These are phyloP conservation scores for Stenichneumon culpator DNA, from an alignment of 2,888 invertebrate genomes.

Conservation along the genomic window DNA sequence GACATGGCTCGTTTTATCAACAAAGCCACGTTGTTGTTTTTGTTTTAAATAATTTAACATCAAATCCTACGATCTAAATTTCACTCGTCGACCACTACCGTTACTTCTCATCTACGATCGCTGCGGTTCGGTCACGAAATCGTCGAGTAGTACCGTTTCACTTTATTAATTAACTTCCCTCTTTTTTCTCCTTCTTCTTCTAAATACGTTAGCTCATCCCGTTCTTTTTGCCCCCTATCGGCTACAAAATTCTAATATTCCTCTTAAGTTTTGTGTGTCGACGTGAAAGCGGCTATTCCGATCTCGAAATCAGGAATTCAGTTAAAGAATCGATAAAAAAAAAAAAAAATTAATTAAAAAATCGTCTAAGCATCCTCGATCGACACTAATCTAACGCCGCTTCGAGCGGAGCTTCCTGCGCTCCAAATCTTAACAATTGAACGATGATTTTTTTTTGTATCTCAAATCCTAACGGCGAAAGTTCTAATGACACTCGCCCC, in stretches of 20 bases:
- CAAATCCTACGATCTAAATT: slow-evolving; percentile 26
- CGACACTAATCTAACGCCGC: slow-evolving; percentile 38
- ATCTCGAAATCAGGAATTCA: slow-evolving; percentile 77
- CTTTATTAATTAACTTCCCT: slow-evolving; percentile 35
- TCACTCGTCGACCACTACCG: slow-evolving; percentile 27
- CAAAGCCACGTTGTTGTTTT: neutral
- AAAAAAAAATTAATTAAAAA: slow-evolving; percentile 6
- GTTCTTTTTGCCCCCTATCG: slow-evolving; percentile 19
- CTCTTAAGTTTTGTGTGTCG: slow-evolving; percentile 79
- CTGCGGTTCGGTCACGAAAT: slow-evolving; percentile 33
- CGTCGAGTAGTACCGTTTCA: slow-evolving; percentile 61
- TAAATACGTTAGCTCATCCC: neutral
- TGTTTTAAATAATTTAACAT: slow-evolving; percentile 32
- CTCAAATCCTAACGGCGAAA: neutral
- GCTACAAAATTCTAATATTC: slow-evolving; percentile 52
- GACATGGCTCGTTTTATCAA: slow-evolving; percentile 11
- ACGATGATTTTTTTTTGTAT: neutral
- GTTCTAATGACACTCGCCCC: neutral
- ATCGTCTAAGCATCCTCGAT: slow-evolving; percentile 27
- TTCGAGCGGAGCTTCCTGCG: slow-evolving; percentile 25
- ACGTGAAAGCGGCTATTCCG: slow-evolving; percentile 84
- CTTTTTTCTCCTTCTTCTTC: neutral
- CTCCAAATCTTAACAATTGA: slow-evolving; percentile 37
- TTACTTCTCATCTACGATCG: slow-evolving; percentile 8
- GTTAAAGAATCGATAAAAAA: slow-evolving; percentile 26